Evolutionary conservation across 2,113 vertebrate species (phyloP).

Genomic region (Phocoena sinus): DNA sequence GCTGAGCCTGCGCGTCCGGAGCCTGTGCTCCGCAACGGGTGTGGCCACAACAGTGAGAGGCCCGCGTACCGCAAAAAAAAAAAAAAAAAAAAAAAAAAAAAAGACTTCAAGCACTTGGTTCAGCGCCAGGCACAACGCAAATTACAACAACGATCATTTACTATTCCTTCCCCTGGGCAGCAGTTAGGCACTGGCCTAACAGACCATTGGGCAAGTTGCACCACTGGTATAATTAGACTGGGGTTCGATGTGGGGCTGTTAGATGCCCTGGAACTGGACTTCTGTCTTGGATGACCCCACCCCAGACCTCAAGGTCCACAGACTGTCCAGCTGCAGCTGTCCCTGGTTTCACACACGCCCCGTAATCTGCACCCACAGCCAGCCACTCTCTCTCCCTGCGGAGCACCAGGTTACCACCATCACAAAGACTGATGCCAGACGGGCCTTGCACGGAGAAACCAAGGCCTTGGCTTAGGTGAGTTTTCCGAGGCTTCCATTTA

Average conservation of each 20-base stretch:
- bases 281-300: neutral
- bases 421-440: neutral
- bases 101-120: neutral
- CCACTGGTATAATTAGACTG: neutral
- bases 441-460: neutral
- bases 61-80: too few relatives aligned
- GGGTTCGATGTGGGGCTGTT: neutral
- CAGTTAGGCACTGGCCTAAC: neutral
- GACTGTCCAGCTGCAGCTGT: too few relatives aligned
- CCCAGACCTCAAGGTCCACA: neutral
- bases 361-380: neutral
- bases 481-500: neutral
- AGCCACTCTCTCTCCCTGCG: fast-evolving
- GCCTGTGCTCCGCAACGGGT: too few relatives aligned
- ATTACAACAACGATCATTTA: neutral
- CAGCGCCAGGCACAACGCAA: neutral
- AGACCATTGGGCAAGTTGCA: neutral
- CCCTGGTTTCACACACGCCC: neutral
- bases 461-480: neutral
- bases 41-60: too few relatives aligned
- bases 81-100: too few relatives aligned
- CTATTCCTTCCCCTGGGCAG: neutral
- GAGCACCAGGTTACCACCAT: neutral
- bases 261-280: neutral
- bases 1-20: too few relatives aligned